Evolutionary conservation across 2,797 vertebrate genomes (phyloP).

Genomic region (Crocidura indochinensis): DNA sequence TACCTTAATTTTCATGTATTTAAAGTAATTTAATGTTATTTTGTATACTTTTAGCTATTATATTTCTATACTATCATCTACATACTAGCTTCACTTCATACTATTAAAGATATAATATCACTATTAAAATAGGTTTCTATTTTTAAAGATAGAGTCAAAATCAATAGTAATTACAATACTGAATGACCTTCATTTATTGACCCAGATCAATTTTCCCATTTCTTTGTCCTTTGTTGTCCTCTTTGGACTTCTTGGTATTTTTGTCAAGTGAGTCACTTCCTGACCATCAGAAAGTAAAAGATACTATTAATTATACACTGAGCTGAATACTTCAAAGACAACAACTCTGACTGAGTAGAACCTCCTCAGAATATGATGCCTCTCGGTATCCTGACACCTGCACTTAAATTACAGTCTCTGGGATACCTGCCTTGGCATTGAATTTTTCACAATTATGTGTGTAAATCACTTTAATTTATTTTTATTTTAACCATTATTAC

Average conservation of each 20-base stretch:
- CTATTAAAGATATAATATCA: not conserved
- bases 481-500: not conserved
- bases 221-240: not conserved
- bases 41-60: not conserved
- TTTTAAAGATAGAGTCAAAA: not conserved
- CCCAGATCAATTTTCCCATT: not conserved
- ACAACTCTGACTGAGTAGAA: not conserved
- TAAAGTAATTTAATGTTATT: not conserved
- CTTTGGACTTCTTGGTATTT: not conserved
- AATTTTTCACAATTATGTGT: not conserved
- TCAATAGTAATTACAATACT: not conserved
- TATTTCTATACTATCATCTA: no score
- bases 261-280: not conserved
- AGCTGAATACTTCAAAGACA: not conserved
- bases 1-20: no score
- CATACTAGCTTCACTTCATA: no score
- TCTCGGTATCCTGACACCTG: not conserved
- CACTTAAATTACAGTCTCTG: not conserved
- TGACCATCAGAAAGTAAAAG: no score
- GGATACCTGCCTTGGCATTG: rapidly evolving
- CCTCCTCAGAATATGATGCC: not conserved
- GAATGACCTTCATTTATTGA: not conserved
- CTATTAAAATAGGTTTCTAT: not conserved
- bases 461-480: not conserved
- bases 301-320: not conserved